Percentiles rank a stretch among this genome's conserved stretches.
Conservation (phyloP, 2,888 invertebrate genomes). For the Cheilosia variabilis region DNA sequence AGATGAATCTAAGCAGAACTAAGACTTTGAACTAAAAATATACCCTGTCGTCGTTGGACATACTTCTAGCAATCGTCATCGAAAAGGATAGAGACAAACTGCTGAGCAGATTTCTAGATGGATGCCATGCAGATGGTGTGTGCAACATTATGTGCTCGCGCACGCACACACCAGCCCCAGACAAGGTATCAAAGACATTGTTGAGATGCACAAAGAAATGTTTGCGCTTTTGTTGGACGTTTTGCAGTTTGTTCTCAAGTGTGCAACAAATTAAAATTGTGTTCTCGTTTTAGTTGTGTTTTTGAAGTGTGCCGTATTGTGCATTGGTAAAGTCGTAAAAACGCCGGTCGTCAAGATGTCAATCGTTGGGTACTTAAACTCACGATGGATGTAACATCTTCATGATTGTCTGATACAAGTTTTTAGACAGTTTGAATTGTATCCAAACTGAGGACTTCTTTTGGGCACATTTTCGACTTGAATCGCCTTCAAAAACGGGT, state of each 20-base stretch:
- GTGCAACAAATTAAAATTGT: constrained; percentile 71
- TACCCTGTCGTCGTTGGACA: constrained; percentile 45
- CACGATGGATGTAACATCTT: too few species aligned
- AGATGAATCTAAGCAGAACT: constrained; percentile 68
- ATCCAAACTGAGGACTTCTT: too few species aligned
- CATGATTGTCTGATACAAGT: too few species aligned
- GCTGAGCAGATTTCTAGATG: constrained; percentile 17
- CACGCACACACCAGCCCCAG: constrained; percentile 22
- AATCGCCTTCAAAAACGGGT: too few species aligned
- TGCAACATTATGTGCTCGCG: background rate
- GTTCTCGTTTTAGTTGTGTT: constrained; percentile 19
- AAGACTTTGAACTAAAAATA: constrained; percentile 74
- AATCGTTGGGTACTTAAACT: too few species aligned
- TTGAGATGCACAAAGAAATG: constrained; percentile 56
- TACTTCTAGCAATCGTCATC: constrained; percentile 66
- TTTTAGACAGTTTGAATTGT: too few species aligned
- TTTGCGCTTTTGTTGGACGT: constrained; percentile 43
- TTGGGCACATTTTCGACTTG: too few species aligned
- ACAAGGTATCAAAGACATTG: constrained; percentile 70
- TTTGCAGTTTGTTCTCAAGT: constrained; percentile 57
- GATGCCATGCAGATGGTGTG: constrained; percentile 51
- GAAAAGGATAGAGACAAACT: constrained; percentile 14
- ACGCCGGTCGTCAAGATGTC: too few species aligned
- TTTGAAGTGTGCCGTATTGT: background rate
- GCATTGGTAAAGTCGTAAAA: too few species aligned